These are phyloP conservation scores for Agriopis marginaria DNA, from an alignment of 2,888 invertebrate genomes.

Conservation along the genomic window DNA sequence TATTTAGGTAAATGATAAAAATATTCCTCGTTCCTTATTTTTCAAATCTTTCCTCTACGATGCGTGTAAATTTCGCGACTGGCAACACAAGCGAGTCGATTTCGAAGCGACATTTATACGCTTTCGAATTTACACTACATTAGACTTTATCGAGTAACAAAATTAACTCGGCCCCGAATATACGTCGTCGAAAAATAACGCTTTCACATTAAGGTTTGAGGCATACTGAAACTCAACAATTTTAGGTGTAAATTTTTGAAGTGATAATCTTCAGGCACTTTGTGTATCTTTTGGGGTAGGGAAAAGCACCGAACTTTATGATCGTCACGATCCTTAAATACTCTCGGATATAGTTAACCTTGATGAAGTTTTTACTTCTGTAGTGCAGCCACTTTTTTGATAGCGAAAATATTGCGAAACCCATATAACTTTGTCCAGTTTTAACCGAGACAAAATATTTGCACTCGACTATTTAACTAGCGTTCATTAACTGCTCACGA, in stretches of 20 bases:
- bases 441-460: too few relatives aligned
- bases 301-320: too few relatives aligned
- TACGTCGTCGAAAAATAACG: slow-evolving; percentile 35
- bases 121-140: slow-evolving; percentile 38
- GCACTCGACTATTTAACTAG: too few relatives aligned
- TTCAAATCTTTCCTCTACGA: slow-evolving; percentile 3
- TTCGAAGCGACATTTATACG: slow-evolving; percentile 29
- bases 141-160: slow-evolving; percentile 39
- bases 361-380: too few relatives aligned
- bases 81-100: slow-evolving; percentile 20
- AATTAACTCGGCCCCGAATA: slow-evolving; percentile 36
- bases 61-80: slow-evolving; percentile 21
- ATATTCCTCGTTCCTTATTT: background rate
- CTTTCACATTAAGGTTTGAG: slow-evolving; percentile 21
- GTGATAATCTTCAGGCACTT: too few relatives aligned
- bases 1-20: too few relatives aligned
- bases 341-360: too few relatives aligned
- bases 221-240: background rate
- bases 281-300: too few relatives aligned
- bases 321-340: too few relatives aligned
- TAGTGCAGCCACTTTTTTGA: too few relatives aligned
- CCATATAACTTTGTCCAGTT: background rate
- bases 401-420: too few relatives aligned
- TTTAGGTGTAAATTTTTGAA: background rate
- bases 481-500: too few relatives aligned